Base-by-base conservation (phyloP, 2,113 vertebrate genomes). In the Fregata magnificens region DNA sequence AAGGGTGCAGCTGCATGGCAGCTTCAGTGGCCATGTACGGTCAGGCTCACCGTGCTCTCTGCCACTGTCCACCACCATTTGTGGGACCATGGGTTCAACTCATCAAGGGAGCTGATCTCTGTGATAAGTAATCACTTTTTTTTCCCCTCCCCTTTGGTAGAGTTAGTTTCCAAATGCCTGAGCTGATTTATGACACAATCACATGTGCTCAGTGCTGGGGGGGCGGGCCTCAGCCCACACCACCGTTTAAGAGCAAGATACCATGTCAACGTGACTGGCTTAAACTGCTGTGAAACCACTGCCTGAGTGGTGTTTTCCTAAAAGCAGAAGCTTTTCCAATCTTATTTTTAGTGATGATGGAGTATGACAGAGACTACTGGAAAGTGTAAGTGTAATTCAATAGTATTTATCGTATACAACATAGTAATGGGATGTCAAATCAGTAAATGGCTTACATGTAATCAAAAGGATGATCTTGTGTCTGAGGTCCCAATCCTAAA, bases 201-300 rank as follows among this genome's bases (percentile, higher is more conserved):
- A 9, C 36, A 13, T 14, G 14, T 26, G 10, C 28, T 71, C 32
- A n/a, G 19, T 38, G 19, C 26, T 44, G 32, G 8, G 56, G 8
- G 25, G 21, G 9, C 21, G 50, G 28, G 16, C n/a, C n/a, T n/a
- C n/a, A n/a, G 25, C 6, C n/a, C 22, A 47, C 28, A 6, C 3
- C 1, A 1, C 10, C 2, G 0, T 44, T 55, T 56, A 50, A 61
- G 5, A 36, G 5, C 20, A 9, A 17, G 10, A 21, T 34, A 44
- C 9, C 20, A 7, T 7, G 21, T 36, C 16, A 40, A 29, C 6
- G 5, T 50, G 21, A 10, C 6, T n/a, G 29, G 8, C 18, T 70
- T 80, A 45, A 38, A 29, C 28, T 45, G 8, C 44, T 29, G 21
- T 38, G 28, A 84, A 71, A 59, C 15, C 24, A 13, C 44, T 28